Evolutionary conservation across 1,140 invertebrate genomes (phyloP), one percentile per base, ranked within the genome.

Genomic region (Lordiphosa mommai): DNA sequence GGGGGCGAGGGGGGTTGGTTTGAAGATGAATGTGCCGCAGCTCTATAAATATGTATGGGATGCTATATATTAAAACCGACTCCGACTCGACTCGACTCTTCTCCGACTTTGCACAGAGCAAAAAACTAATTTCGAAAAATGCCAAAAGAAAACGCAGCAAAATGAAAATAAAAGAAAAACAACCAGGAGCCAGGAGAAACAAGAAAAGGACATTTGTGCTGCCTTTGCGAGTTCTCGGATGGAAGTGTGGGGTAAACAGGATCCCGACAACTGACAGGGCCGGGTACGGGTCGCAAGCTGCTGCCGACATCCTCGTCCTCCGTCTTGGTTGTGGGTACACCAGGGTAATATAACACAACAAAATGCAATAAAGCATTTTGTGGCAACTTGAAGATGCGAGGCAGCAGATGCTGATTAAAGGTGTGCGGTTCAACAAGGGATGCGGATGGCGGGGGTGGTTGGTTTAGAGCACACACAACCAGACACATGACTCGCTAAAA

Each of bases 51-150:
- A 87, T 86, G 84, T 86, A 86, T 84, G 72, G 61, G 77, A 68
- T 87, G 72, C 84, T 86, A 87, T 86, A 87, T 79, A 86, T 86
- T 86, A 86, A 86, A 86, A 86, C 72, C 77, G 79, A 84, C 77
- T 84, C 77, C 41, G 66, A 52, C 74, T 69, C 43, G 50, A 60
- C 34, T 56, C 55, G 46, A 20, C 37, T 52, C 40, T 61, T 27
- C 70, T 57, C 63, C 69, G 29, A 61, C 72, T 44, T 74, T 56
- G 71, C 57, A 79, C 63, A 69, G 67, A 86, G 77, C 72, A 87
- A 86, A 86, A 86, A 86, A 87, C 84, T 87, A 87, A 86, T 86
- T 86, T 87, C 76, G 84, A 86, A 87, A 86, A 87, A 87, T 86
- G 72, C 84, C 82, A 86, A 84, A 86, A 86, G 82, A 87, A 82